phyloP scores from a whole-genome alignment of 2,113 vertebrate genomes.

The Panthera leo region DNA sequence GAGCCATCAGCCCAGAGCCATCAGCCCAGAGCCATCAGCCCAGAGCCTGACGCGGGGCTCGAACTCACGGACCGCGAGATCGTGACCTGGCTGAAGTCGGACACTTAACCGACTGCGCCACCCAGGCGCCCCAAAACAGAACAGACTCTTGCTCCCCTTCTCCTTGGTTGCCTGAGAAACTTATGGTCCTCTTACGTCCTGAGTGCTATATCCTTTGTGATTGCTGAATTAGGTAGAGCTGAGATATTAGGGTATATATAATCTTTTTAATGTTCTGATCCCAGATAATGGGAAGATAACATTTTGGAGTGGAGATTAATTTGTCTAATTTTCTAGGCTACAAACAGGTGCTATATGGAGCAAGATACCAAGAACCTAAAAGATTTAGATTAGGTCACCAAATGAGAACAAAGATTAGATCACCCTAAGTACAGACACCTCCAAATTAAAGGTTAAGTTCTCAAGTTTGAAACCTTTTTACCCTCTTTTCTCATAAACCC shows the following conservation, averaged over 20 bases:
- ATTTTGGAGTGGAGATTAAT: conserved; percentile 22
- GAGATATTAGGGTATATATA: not conserved
- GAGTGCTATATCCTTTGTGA: not conserved
- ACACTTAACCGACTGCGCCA: no score
- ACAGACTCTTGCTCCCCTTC: not conserved
- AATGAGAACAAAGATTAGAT: not conserved
- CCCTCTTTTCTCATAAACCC: not conserved
- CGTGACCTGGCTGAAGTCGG: no score
- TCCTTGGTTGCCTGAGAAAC: not conserved
- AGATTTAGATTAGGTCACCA: not conserved
- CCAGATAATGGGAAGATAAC: not conserved
- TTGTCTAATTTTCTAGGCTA: not conserved
- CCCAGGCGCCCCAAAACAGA: no score
- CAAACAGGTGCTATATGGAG: not conserved
- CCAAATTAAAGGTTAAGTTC: not conserved
- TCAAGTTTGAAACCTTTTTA: not conserved
- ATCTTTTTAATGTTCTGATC: not conserved
- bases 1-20: no score
- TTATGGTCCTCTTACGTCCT: not conserved
- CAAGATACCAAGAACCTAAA: not conserved
- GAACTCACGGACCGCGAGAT: no score
- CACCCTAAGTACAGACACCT: not conserved
- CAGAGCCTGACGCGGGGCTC: no score
- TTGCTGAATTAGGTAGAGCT: not conserved
- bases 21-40: no score